Evolutionary conservation across 2,113 vertebrate species (phyloP).

Genomic region (Cinclus cinclus): DNA sequence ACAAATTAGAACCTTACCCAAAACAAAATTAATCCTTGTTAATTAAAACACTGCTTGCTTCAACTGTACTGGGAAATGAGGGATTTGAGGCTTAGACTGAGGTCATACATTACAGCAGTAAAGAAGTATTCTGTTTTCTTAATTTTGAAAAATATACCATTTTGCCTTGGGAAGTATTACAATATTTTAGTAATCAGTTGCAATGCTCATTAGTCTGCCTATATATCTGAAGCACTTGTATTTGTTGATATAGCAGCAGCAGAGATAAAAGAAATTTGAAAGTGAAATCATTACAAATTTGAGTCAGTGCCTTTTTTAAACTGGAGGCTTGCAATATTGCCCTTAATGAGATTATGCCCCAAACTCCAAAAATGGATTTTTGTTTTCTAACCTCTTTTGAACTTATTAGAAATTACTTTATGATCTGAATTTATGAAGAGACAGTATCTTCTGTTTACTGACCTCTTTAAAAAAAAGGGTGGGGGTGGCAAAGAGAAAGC

Average conservation of each 20-base stretch:
- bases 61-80: constrained; percentile 4
- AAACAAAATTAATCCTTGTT: neutral
- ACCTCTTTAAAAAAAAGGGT: neutral
- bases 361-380: constrained; percentile 61
- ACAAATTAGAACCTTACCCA: constrained; percentile 30
- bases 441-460: constrained; percentile 30
- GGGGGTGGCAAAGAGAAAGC: accelerated
- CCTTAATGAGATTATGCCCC: constrained; percentile 72
- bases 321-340: constrained; percentile 59
- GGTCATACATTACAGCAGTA: constrained; percentile 31
- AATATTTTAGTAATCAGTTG: constrained; percentile 76
- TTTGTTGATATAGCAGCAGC: constrained; percentile 74
- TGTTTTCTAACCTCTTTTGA: constrained; percentile 73
- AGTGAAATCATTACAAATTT: constrained; percentile 76
- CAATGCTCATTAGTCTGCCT: constrained; percentile 77
- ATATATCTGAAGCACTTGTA: constrained; percentile 72
- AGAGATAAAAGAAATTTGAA: constrained; percentile 81
- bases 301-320: constrained; percentile 66
- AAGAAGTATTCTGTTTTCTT: constrained; percentile 52
- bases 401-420: constrained; percentile 59
- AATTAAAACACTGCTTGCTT: constrained; percentile 28
- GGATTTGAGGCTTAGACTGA: constrained; percentile 28
- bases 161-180: constrained; percentile 73
- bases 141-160: constrained; percentile 65
- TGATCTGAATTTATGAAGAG: constrained; percentile 37